Evolutionary conservation across 2,797 vertebrate species (phyloP).

Genomic region (Enteromius anoplus): DNA sequence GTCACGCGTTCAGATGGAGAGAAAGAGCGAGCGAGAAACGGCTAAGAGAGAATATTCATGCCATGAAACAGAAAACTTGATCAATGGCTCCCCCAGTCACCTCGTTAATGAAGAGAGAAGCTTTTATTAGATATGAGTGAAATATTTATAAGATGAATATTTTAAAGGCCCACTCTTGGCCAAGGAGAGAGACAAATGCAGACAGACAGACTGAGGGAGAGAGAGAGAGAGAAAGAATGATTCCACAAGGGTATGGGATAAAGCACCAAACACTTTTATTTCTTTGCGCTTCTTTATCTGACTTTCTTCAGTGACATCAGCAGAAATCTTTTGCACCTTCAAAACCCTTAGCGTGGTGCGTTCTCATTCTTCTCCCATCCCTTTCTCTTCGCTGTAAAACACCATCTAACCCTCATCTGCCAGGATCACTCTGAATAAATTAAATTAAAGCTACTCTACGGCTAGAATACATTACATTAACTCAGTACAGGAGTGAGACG

Average conservation of each 20-base stretch:
- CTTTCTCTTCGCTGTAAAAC: constrained; percentile 21
- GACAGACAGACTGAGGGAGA: constrained; percentile 13
- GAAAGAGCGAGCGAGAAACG: constrained; percentile 38
- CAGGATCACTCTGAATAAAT: constrained; percentile 37
- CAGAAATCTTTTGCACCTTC: constrained; percentile 16
- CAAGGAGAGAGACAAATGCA: constrained; percentile 30
- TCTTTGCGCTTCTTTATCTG: background rate
- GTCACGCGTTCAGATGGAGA: background rate
- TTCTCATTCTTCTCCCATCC: background rate
- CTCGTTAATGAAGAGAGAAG: constrained; percentile 78
- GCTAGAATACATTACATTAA: constrained; percentile 45
- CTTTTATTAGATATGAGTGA: constrained; percentile 71
- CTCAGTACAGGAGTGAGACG: constrained; percentile 34
- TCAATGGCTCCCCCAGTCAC: constrained; percentile 76
- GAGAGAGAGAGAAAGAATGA: background rate
- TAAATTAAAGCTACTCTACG: constrained; percentile 35
- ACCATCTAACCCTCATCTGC: constrained; percentile 35
- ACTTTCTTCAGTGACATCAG: constrained; percentile 22
- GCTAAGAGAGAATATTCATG: constrained; percentile 63
- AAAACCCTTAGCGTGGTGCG: background rate
- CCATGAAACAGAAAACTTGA: constrained; percentile 80
- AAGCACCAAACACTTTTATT: constrained; percentile 15
- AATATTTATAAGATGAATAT: constrained; percentile 64
- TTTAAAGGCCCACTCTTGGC: constrained; percentile 51
- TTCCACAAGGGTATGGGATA: background rate